Conservation (phyloP, 1,140 invertebrate species). For the Leptopilina clavipes region DNA sequence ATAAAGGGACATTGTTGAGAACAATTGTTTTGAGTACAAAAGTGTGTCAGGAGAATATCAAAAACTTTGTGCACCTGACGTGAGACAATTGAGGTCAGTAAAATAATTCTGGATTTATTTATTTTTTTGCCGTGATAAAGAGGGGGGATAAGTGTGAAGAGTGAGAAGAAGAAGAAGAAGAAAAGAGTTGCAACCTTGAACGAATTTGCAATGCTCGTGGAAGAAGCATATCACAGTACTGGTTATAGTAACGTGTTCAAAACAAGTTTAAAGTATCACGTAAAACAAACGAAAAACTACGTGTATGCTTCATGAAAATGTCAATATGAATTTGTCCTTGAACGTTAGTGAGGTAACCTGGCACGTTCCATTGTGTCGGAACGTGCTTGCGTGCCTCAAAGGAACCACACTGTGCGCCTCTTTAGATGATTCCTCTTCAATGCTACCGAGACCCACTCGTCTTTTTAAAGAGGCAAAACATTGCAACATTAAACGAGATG, state of each 20-base stretch:
- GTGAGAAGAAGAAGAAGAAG: not conserved
- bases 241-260: slow-evolving; percentile 52
- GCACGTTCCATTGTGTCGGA: slow-evolving; percentile 60
- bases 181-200: slow-evolving; percentile 19
- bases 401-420: not conserved
- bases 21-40: not conserved
- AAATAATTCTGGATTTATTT: not conserved
- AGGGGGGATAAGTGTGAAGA: too few relatives aligned
- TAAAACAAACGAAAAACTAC: slow-evolving; percentile 58
- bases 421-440: slow-evolving; percentile 31
- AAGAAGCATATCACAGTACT: slow-evolving; percentile 28
- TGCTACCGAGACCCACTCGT: slow-evolving; percentile 19
- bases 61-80: not conserved
- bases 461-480: slow-evolving; percentile 26
- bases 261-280: slow-evolving; percentile 52
- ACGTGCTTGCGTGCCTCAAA: slow-evolving; percentile 54
- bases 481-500: not conserved
- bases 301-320: slow-evolving; percentile 57
- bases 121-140: slow-evolving; percentile 4
- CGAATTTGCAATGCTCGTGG: slow-evolving; percentile 30
- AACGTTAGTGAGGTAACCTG: slow-evolving; percentile 49
- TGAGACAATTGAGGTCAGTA: slow-evolving; percentile 18
- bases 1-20: not conserved
- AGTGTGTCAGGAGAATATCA: slow-evolving; percentile 7
- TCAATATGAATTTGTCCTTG: slow-evolving; percentile 67